phyloP scores from a whole-genome alignment of 37 sponge, comb jelly and placozoan species.

The Hormiphora californensis region DNA sequence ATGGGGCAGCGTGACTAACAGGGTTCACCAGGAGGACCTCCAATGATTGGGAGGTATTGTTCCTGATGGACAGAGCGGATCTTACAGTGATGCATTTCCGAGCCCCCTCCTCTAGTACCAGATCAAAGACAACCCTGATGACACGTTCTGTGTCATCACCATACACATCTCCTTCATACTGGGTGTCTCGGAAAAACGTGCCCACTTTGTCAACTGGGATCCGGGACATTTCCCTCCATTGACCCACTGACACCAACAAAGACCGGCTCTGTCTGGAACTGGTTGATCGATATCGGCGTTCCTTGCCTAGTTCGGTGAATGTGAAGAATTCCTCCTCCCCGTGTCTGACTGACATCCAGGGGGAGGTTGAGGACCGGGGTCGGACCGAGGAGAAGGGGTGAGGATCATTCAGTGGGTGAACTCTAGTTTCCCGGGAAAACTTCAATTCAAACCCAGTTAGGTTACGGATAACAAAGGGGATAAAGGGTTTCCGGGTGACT shows the following conservation, averaged over 20 bases:
- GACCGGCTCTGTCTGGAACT: not conserved
- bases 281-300: not conserved
- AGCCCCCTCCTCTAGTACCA: conserved; percentile 46
- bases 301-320: not conserved
- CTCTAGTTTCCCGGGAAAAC: conserved; percentile 11
- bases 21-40: conserved; percentile 27
- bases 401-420: conserved; percentile 45
- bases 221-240: conserved; percentile 37
- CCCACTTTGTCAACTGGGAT: conserved; percentile 42
- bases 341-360: not conserved
- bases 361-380: not conserved
- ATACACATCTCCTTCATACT: not conserved
- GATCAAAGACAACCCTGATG: conserved; percentile 25
- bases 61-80: not conserved
- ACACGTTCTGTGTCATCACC: not conserved
- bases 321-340: conserved; percentile 38
- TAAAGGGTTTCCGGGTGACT: conserved; percentile 31
- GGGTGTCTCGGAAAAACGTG: conserved; percentile 12
- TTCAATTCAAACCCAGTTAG: not conserved
- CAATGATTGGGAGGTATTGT: not conserved
- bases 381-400: conserved; percentile 20
- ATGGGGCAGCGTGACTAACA: not conserved
- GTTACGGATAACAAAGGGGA: conserved; percentile 1
- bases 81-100: conserved; percentile 43
- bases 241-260: conserved; percentile 1